A percentile compares a stretch with the other conserved stretches of the same genome.
Conservation (phyloP, 2,113 vertebrate species). For the Ctenodactylus gundi region DNA sequence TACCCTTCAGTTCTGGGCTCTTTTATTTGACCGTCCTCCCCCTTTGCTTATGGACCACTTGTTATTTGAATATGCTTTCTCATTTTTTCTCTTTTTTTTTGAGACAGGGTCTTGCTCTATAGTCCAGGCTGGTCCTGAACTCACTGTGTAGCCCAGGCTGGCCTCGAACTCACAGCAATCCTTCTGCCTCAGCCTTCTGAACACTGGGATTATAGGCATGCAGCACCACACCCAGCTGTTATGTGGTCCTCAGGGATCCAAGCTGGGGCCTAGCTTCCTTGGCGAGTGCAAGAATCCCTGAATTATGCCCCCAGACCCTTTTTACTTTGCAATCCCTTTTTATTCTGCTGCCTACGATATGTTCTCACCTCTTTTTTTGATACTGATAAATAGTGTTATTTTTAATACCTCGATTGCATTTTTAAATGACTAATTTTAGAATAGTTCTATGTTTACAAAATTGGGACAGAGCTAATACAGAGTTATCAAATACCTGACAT, state of each 20-base stretch:
- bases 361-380: not conserved
- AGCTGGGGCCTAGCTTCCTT: too few relatives aligned
- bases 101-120: too few relatives aligned
- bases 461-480: not conserved
- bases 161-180: too few relatives aligned
- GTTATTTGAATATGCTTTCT: slow-evolving; percentile 5
- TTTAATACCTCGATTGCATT: not conserved
- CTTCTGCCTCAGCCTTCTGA: too few relatives aligned
- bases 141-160: too few relatives aligned
- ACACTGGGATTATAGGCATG: too few relatives aligned
- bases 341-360: not conserved
- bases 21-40: not conserved
- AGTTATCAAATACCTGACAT: not conserved
- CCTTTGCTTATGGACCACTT: not conserved
- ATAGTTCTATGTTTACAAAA: not conserved
- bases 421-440: not conserved
- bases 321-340: too few relatives aligned
- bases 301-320: too few relatives aligned
- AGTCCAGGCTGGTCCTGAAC: too few relatives aligned
- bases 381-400: not conserved
- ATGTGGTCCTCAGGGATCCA: too few relatives aligned
- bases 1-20: not conserved
- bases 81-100: not conserved
- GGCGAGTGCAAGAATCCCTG: too few relatives aligned
- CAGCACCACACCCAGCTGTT: too few relatives aligned